These are phyloP conservation scores for Ptychoptera contaminata DNA, from an alignment of 2,888 invertebrate genomes.

Conservation along the genomic window DNA sequence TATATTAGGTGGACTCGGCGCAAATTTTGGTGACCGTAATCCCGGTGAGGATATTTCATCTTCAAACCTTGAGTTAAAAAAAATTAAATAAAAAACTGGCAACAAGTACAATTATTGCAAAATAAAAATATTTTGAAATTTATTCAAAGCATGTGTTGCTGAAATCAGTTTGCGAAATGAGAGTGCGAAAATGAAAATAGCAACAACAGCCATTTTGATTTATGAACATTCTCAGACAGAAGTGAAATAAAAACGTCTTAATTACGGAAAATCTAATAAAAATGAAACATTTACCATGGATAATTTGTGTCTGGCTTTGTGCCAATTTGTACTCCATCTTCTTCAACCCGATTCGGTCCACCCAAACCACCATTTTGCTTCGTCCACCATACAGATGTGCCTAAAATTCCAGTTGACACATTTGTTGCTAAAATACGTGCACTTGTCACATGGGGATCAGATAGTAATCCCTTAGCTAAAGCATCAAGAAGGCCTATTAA, in stretches of 20 bases:
- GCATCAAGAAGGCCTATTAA: slow-evolving; percentile 52
- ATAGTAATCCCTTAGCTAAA: slow-evolving; percentile 53
- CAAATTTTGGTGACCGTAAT: slow-evolving; percentile 45
- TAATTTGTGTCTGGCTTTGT: slow-evolving; percentile 49
- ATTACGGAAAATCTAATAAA: not conserved
- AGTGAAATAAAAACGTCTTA: not conserved
- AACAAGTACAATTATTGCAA: not conserved
- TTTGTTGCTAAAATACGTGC: slow-evolving; percentile 46
- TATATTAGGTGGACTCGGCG: slow-evolving; percentile 41
- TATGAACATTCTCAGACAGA: not conserved
- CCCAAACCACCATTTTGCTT: slow-evolving; percentile 32
- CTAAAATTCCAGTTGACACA: slow-evolving; percentile 40
- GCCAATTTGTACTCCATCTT: slow-evolving; percentile 36
- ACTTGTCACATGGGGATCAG: slow-evolving; percentile 40
- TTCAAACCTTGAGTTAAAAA: slow-evolving; percentile 34
- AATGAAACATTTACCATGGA: slow-evolving; percentile 42
- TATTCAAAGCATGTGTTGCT: too few species aligned
- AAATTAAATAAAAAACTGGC: not conserved
- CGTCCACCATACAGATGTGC: slow-evolving; percentile 44
- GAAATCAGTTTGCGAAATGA: too few species aligned
- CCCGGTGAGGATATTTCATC: slow-evolving; percentile 39
- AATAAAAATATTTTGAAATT: too few species aligned
- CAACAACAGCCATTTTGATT: not conserved
- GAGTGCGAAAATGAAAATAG: too few species aligned
- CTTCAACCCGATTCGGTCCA: slow-evolving; percentile 39